These are phyloP conservation scores for Holacanthella duospinosa DNA, from an alignment of 2,888 invertebrate genomes.

Conservation along the genomic window DNA sequence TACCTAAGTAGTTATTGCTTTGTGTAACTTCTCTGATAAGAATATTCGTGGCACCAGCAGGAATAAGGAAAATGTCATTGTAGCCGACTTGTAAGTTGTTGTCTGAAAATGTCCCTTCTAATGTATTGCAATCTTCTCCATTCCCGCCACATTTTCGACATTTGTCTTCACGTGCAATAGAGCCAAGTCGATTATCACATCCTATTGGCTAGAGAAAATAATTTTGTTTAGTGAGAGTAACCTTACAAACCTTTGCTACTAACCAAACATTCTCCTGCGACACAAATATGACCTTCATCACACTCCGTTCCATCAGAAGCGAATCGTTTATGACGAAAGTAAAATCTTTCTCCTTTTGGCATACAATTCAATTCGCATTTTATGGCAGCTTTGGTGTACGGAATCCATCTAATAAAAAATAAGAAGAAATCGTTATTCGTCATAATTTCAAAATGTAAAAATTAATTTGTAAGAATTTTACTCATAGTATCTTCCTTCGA, in stretches of 20 bases:
- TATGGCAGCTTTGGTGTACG: constrained; percentile 74
- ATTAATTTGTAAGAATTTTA: constrained; percentile 44
- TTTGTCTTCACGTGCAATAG: constrained; percentile 71
- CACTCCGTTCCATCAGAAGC: constrained; percentile 78
- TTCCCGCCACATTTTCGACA: constrained; percentile 89
- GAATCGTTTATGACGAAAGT: constrained; percentile 69
- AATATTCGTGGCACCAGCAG: constrained; percentile 86
- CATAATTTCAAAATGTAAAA: background rate
- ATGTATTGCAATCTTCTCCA: constrained; percentile 66
- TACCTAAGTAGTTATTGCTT: constrained; percentile 84
- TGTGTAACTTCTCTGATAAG: constrained; percentile 62
- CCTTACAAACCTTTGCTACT: too few relatives aligned
- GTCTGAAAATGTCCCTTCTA: constrained; percentile 57
- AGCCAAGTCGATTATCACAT: constrained; percentile 89
- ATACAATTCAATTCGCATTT: constrained; percentile 93
- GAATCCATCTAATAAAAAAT: constrained; percentile 61
- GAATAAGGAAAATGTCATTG: constrained; percentile 80
- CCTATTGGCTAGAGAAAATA: constrained; percentile 62
- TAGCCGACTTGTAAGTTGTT: constrained; percentile 76
- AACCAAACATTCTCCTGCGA: constrained; percentile 85
- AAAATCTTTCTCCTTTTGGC: constrained; percentile 82
- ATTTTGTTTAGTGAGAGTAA: background rate
- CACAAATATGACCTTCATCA: constrained; percentile 82
- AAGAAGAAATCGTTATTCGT: background rate
- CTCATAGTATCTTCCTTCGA: constrained; percentile 72